Conservation (phyloP, 64 coral and sea anemone species). For the Exaiptasia diaphana region DNA sequence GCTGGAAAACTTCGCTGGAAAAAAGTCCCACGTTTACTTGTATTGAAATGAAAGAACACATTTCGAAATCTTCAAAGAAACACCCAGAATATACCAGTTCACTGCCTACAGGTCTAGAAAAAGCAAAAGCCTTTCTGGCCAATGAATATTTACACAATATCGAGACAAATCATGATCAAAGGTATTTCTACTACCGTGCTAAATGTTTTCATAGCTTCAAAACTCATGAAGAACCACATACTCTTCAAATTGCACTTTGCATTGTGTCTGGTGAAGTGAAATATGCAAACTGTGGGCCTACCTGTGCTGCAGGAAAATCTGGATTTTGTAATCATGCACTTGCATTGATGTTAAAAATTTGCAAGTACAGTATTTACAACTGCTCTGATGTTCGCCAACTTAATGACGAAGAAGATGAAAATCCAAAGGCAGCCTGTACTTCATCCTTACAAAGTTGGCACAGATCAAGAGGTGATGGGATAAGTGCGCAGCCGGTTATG, state of each 20-base stretch:
- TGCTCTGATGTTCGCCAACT: conserved; percentile 21
- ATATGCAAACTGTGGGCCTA: not conserved
- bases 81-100: not conserved
- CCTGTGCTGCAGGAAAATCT: not conserved
- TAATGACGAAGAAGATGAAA: conserved; percentile 22
- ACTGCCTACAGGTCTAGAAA: conserved; percentile 25
- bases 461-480: conserved; percentile 24
- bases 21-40: conserved; percentile 16
- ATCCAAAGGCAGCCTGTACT: conserved; percentile 25
- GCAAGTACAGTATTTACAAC: not conserved
- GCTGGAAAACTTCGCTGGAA: conserved; percentile 13
- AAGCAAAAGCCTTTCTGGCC: conserved; percentile 17
- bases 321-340: not conserved
- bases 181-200: conserved; percentile 20
- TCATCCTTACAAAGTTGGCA: conserved; percentile 48
- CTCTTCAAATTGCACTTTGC: not conserved
- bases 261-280: conserved; percentile 28
- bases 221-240: not conserved
- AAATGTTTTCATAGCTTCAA: conserved; percentile 42
- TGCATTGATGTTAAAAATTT: conserved; percentile 42
- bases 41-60: conserved; percentile 19
- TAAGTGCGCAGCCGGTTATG: conserved; percentile 45
- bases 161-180: conserved; percentile 39
- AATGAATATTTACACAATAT: conserved; percentile 59
- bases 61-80: not conserved